Evolutionary conservation across 1,140 invertebrate genomes (phyloP).

Genomic region (Onthophagus taurus): DNA sequence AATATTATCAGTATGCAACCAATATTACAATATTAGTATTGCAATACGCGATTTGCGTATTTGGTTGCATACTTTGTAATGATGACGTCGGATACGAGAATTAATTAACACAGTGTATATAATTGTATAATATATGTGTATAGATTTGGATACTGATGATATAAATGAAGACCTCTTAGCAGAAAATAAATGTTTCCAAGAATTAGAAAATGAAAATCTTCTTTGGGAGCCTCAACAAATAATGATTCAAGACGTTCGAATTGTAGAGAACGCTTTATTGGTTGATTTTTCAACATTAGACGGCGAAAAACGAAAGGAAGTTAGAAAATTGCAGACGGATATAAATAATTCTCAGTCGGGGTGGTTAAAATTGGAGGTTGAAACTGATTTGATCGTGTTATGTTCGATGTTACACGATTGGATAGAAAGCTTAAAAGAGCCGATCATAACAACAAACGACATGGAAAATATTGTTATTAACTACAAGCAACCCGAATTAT

Average conservation of each 20-base stretch:
- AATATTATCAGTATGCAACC: no score
- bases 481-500: conserved; percentile 47
- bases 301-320: conserved; percentile 41
- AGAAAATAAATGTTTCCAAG: conserved; percentile 34
- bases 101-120: no score
- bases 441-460: conserved; percentile 56
- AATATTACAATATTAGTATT: no score
- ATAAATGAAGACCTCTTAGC: conserved; percentile 25
- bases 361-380: conserved; percentile 55
- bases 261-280: conserved; percentile 36
- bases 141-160: conserved; percentile 30
- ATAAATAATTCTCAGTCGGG: conserved; percentile 57
- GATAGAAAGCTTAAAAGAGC: conserved; percentile 57
- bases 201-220: conserved; percentile 29
- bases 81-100: no score
- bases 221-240: conserved; percentile 23
- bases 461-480: conserved; percentile 56
- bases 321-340: conserved; percentile 49
- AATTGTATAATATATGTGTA: no score
- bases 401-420: conserved; percentile 57
- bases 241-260: conserved; percentile 21
- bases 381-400: conserved; percentile 52
- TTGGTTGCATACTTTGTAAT: no score
- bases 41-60: no score
- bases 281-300: conserved; percentile 45